phyloP scores from a whole-genome alignment of 30 jellyfish, hydroid and myxozoan species.

The Hydractinia symbiolongicarpus region DNA sequence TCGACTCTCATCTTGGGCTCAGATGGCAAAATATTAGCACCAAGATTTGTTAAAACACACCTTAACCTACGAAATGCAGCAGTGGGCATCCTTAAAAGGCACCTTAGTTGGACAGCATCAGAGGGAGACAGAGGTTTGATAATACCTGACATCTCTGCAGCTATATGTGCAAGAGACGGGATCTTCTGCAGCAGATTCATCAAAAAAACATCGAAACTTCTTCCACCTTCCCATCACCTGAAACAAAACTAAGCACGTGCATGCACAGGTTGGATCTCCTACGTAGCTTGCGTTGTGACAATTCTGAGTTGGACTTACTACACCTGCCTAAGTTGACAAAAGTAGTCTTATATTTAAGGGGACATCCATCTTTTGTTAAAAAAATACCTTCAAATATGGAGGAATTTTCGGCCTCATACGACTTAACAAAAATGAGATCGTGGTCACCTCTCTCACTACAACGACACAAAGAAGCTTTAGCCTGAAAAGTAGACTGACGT shows the following conservation, averaged over 20 bases:
- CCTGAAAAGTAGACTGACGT: too few species aligned
- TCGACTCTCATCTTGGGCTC: slow-evolving; percentile 9
- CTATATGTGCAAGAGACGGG: background rate
- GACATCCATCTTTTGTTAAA: too few species aligned
- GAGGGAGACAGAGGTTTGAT: background rate
- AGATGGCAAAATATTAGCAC: background rate
- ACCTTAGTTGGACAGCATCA: background rate
- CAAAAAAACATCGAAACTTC: background rate
- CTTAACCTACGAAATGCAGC: slow-evolving; percentile 7
- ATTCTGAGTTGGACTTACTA: background rate
- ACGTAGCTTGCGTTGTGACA: background rate
- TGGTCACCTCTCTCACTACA: too few species aligned
- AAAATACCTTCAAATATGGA: too few species aligned
- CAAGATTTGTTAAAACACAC: background rate
- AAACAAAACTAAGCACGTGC: background rate
- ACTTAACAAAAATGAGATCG: too few species aligned
- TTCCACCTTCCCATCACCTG: background rate
- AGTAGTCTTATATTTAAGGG: too few species aligned
- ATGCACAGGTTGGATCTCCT: slow-evolving; percentile 6
- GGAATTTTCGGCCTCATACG: too few species aligned
- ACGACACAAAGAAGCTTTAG: too few species aligned
- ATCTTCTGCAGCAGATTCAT: background rate
- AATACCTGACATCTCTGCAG: background rate
- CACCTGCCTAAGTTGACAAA: background rate
- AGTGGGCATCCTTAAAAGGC: background rate